Evolutionary conservation across 2,888 invertebrate genomes (phyloP), one percentile per base, ranked within the genome.

Genomic region (Didymodactylos carnosus): DNA sequence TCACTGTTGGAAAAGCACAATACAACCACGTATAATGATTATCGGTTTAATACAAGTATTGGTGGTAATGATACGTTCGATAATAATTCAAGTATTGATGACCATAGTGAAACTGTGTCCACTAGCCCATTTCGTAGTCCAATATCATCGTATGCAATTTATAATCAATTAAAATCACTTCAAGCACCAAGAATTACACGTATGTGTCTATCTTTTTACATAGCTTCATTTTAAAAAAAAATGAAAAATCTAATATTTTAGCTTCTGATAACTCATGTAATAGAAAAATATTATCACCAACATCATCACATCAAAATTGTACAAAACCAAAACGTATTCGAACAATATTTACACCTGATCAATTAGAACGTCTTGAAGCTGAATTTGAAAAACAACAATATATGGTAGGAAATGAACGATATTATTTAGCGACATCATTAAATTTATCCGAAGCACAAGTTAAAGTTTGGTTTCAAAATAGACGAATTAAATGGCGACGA

Each of bases 301-400:
- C 35, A 11, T 62, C 62, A 62, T 62, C 62, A 62, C 62, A 71
- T 40, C 41, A 79, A 78, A 86, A 86, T 75, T n/a, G n/a, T n/a
- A n/a, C n/a, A n/a, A 88, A 89, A 79, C 90, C 90, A 79, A 94
- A 94, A 85, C 85, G 94, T 77, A 92, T 94, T 49, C 86, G 95
- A 35, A 95, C 94, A 0, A 95, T 95, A 79, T 95, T 95, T 85
- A 94, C 94, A 0, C 93, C 94, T 0, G 94, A 94, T 79, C 94
- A 95, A 83, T 84, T 95, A 78, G 94, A 95, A 82, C 86, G 92
- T 78, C 85, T 95, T 73, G 94, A 95, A 81, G 90, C 91, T 0
- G 94, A 94, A 85, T 95, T 95, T 80, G 92, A 94, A 79, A 84
- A 93, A 49, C 94, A 94, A 80, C 94, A 95, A 83, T 95, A 95